Base-by-base conservation (phyloP, 2,888 invertebrate species). In the Drosophila pseudotakahashii region DNA sequence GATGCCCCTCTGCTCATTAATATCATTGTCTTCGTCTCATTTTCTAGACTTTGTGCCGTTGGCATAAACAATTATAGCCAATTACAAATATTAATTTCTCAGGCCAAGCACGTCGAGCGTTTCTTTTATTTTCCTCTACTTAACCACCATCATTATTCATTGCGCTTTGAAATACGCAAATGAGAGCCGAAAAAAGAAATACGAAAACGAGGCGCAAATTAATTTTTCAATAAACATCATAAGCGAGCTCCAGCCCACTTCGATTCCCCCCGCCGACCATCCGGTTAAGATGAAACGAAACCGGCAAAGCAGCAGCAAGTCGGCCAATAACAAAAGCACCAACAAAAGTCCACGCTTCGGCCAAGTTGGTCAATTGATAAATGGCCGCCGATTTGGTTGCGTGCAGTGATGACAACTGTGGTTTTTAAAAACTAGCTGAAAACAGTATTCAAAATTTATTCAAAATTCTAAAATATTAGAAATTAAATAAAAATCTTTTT, bases 181-280 rank as follows among this genome's bases (percentile, higher is more conserved):
- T 87, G 85, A 79, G 79, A 77, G 70, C 78, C 83, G 74, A 69
- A 68, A 69, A 34, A 47, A 47, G 39, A 71, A 69, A 50, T 55
- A 64, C 45, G 68, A 73, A 74, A 88, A 69, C 84, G 83, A 77
- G 82, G 85, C 89, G 88, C 84, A 84, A 84, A 84, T 84, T 84
- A 84, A 84, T 84, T 89, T 89, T 84, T 89, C 88, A 89, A 89
- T 89, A 84, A 84, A 87, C 84, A 89, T 88, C 81, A 88, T 87
- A 88, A 83, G 83, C 86, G 48, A 62, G 73, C n/a, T 39, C 30
- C 58, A 39, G 39, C 58, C 53, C 54, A 34, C 54, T 23, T 34
- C 32, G n/a, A 37, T 61, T 30, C 58, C 19, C 14, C 30, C 26
- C 9, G 14, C 7, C 1, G 13, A 14, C 53, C 55, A n/a, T 5